Evolutionary conservation across 2,888 invertebrate genomes (phyloP), one percentile per base, ranked within the genome.

Genomic region (Hyposoter didymator): DNA sequence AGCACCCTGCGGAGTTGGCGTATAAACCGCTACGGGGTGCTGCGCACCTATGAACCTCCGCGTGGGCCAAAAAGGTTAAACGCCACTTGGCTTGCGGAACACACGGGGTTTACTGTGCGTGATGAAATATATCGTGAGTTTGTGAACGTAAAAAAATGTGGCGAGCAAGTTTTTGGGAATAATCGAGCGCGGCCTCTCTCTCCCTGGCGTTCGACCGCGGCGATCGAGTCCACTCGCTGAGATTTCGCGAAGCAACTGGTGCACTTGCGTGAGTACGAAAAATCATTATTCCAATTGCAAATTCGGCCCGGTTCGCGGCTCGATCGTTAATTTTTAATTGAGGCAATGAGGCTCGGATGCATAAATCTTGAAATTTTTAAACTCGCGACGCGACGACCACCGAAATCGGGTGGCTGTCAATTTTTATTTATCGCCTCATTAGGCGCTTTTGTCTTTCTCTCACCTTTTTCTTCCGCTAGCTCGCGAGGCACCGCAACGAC

Each of bases 31-130:
- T 64, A 64, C 39, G 35, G 10, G 10, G 35, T 39, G 17, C 19
- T n/a, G 39, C 64, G 2, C 64, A 64, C 64, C 32, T 64, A 22
- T 64, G 64, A 64, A 35, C 64, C 39, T n/a, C 64, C 64, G 39
- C 64, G 39, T 2, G n/a, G 64, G 39, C 39, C 64, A 8, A 64
- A 35, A 39, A 39, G 39, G 39, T 64, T 64, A 64, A 64, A 64
- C 32, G 35, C n/a, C 64, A 35, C 62, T 62, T 35, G 32, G 35
- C 35, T 35, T n/a, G 22, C 19, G 22, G 5, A 67, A 67, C 12
- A 67, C 67, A 19, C 55, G 10, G 55, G 22, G 19, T 55, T 55
- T 22, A 55, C 10, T 35, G 22, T 22, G 55, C 55, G 55, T 55
- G n/a, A n/a, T n/a, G n/a, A n/a, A n/a, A n/a, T n/a, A n/a, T n/a